These are phyloP conservation scores for Hybognathus amarus DNA, from an alignment of 2,797 vertebrate species.

Conservation along the genomic window DNA sequence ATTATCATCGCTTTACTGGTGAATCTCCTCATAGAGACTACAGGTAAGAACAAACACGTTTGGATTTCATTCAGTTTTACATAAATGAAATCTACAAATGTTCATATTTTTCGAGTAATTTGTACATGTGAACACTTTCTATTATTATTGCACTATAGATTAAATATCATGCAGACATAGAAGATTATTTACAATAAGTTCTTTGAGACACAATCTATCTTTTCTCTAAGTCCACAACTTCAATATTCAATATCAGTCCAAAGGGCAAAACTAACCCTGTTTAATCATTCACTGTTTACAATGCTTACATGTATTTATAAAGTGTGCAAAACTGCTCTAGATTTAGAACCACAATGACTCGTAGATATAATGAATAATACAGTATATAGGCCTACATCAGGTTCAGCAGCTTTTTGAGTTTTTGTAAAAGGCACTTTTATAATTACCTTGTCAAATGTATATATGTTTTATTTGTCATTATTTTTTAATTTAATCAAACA, in stretches of 20 bases:
- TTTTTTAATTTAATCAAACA: too few relatives aligned
- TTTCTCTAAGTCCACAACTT: background rate
- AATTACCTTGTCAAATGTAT: too few relatives aligned
- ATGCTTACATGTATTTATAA: background rate
- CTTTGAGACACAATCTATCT: background rate
- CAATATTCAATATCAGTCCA: background rate
- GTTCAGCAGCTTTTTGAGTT: too few relatives aligned
- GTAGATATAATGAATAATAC: background rate
- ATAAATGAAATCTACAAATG: background rate
- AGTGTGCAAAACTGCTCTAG: background rate
- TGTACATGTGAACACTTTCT: background rate
- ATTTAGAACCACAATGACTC: background rate
- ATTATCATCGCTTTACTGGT: background rate
- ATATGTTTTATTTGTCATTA: too few relatives aligned
- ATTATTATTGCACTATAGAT: background rate
- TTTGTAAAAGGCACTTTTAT: too few relatives aligned
- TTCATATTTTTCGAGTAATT: background rate
- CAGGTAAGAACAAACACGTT: conserved; percentile 8
- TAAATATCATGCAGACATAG: background rate
- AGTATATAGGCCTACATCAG: too few relatives aligned
- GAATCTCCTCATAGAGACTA: background rate
- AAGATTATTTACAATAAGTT: background rate
- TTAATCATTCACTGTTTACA: background rate
- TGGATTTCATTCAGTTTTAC: background rate
- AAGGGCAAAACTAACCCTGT: background rate